phyloP scores from a whole-genome alignment of 2,888 invertebrate species.

The Trichopria drosophilae region DNA sequence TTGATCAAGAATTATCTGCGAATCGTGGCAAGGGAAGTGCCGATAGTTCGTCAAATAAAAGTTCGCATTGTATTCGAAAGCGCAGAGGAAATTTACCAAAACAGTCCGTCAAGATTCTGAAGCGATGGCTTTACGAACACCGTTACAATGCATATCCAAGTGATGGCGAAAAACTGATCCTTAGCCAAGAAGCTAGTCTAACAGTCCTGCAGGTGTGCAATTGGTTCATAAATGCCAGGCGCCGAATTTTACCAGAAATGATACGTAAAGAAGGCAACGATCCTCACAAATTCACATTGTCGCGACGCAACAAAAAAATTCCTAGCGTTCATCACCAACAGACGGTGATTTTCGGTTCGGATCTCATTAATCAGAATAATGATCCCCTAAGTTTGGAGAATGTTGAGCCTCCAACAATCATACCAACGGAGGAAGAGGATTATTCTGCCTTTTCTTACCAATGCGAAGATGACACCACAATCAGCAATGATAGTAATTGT shows the following conservation, averaged over 20 bases:
- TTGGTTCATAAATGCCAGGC: conserved; percentile 94
- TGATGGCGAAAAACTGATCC: conserved; percentile 85
- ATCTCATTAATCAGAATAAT: conserved; percentile 43
- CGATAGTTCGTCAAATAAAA: conserved; percentile 50
- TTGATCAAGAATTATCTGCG: conserved; percentile 46
- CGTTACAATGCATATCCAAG: conserved; percentile 94
- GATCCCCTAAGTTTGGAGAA: too few species aligned
- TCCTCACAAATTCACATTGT: conserved; percentile 89
- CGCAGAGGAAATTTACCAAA: conserved; percentile 90
- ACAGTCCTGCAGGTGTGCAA: conserved; percentile 92
- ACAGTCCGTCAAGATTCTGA: conserved; percentile 88
- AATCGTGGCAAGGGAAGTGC: conserved; percentile 53
- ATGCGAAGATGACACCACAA: conserved; percentile 69
- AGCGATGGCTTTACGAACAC: conserved; percentile 91
- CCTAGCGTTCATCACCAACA: conserved; percentile 50
- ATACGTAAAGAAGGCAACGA: conserved; percentile 90
- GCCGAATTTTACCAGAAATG: conserved; percentile 91
- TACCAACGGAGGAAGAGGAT: conserved; percentile 50
- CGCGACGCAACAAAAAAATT: conserved; percentile 82
- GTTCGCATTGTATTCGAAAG: conserved; percentile 66
- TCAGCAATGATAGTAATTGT: conserved; percentile 75
- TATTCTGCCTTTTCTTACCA: conserved; percentile 43
- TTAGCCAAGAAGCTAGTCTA: conserved; percentile 83
- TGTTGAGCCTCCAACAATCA: too few species aligned
- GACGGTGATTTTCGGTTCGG: conserved; percentile 43